These are phyloP conservation scores for Chloroceryle inda DNA, from an alignment of 2,797 vertebrate species.

Conservation along the genomic window DNA sequence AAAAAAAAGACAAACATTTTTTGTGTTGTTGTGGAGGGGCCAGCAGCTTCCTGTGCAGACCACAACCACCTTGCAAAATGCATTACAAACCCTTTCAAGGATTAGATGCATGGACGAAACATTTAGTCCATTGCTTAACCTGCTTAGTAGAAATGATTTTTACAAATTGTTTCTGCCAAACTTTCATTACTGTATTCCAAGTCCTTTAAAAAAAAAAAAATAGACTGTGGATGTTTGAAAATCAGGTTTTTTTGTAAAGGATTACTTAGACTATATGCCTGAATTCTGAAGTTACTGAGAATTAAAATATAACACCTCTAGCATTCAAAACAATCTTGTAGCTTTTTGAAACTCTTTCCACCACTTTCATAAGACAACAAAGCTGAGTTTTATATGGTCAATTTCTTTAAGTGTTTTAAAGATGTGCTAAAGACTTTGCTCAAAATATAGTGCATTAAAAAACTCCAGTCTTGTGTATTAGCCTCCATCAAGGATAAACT, in stretches of 20 bases:
- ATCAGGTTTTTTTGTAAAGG: constrained; percentile 8
- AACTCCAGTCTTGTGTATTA: constrained; percentile 33
- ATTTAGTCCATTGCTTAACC: background rate
- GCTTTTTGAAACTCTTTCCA: constrained; percentile 14
- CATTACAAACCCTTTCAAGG: constrained; percentile 11
- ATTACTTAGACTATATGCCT: constrained; percentile 3
- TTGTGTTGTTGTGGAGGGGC: constrained; percentile 16
- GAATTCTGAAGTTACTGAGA: constrained; percentile 11
- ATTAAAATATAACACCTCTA: background rate
- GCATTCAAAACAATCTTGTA: background rate
- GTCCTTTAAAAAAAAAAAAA: background rate
- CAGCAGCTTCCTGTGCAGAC: constrained; percentile 51
- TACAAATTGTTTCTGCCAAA: constrained; percentile 60
- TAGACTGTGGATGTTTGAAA: constrained; percentile 40
- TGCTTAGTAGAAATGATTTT: constrained; percentile 57
- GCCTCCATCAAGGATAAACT: constrained; percentile 5
- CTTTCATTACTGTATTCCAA: constrained; percentile 42
- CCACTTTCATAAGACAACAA: background rate
- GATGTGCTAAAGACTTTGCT: background rate
- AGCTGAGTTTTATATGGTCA: background rate
- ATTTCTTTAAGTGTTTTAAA: constrained; percentile 30
- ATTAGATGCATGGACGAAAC: background rate
- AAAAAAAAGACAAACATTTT: constrained; percentile 70
- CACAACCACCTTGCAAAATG: constrained; percentile 2
- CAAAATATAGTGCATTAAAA: constrained; percentile 49